Evolutionary conservation across 1,140 invertebrate species (phyloP).

Genomic region (Lucilia cuprina): DNA sequence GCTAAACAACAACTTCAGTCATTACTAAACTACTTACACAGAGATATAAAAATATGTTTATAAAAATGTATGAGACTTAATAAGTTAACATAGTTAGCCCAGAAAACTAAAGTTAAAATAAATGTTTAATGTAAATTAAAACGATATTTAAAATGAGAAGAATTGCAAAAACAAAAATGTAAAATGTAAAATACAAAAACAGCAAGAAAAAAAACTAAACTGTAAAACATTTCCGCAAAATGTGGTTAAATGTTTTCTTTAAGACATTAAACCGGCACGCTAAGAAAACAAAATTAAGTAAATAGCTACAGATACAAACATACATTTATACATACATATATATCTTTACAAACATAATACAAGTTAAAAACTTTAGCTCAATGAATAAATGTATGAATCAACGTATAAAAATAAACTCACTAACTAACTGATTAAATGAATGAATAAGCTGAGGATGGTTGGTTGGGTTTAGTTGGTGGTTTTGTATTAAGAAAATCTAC

Average conservation of each 20-base stretch:
- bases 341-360: not conserved
- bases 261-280: constrained; percentile 5
- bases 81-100: not conserved
- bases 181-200: not conserved
- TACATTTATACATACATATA: not conserved
- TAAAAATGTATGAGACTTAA: not conserved
- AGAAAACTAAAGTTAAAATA: not conserved
- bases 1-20: not conserved
- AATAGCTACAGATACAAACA: not conserved
- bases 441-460: not conserved
- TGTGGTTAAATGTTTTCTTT: constrained; percentile 27
- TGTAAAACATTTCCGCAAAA: constrained; percentile 33
- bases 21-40: not conserved
- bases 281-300: not conserved
- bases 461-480: not conserved
- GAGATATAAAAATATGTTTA: not conserved
- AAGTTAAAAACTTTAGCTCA: not conserved
- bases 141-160: not conserved
- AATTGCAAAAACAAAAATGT: not conserved
- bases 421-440: not conserved
- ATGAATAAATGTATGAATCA: constrained; percentile 20
- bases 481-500: not conserved
- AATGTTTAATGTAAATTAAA: constrained; percentile 13
- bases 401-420: not conserved
- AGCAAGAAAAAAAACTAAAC: not conserved